Base-by-base conservation (phyloP, 1,140 invertebrate genomes). In the Phthorimaea operculella region DNA sequence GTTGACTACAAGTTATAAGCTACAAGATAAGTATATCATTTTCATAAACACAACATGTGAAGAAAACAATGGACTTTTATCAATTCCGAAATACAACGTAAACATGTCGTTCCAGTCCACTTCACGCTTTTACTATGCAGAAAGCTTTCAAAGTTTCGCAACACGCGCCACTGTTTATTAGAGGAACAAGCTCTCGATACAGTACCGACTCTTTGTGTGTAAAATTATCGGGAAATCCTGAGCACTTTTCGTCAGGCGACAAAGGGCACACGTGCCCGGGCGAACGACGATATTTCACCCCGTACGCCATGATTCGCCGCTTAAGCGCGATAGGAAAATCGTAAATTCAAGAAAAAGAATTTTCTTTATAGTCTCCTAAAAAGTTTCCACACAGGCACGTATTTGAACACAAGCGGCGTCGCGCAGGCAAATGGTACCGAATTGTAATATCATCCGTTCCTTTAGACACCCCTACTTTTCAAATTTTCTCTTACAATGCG, bases 261-360 rank as follows among this genome's bases (percentile, higher is more conserved):
- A 58, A 54, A 63, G 62, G 54, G 55, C 64, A 66, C 66, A 74
- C 70, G 70, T 69, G 68, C 62, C 60, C 54, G 63, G 59, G 62
- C 44, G 64, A 62, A 64, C 68, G 64, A 74, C 69, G 67, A 76
- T 76, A 76, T 72, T 70, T 74, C 69, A 70, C 8, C 70, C 65
- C 67, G 55, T 59, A 55, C 64, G 74, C 65, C 64, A 75, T 75
- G 66, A 75, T 75, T 77, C 60, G 68, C 63, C 67, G 62, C 69
- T 75, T 74, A 68, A 74, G 66, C 69, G 66, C 69, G 69, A 76
- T 75, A 76, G 68, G 63, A 65, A 76, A 79, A 75, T 80, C 72
- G 68, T 73, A 72, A 78, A 76, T 74, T 72, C 63, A 56, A 64
- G 52, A 58, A 53, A 68, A 70, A 67, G 64, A 76, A 72, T 70